Conservation (phyloP, 2,888 invertebrate species). For the Rhamphomyia laevipes region DNA sequence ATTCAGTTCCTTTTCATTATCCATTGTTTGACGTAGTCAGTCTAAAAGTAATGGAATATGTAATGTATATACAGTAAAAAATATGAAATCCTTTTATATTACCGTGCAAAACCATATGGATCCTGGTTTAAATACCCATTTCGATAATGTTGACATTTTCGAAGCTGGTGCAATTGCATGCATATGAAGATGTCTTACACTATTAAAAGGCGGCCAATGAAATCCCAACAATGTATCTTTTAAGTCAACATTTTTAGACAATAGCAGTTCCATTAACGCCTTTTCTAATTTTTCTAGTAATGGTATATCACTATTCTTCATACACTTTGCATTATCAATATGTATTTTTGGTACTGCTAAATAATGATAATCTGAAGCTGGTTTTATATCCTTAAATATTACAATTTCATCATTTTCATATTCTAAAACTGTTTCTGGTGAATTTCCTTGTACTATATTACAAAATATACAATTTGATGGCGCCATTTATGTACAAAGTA, state of each 20-base stretch:
- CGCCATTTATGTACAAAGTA: no score
- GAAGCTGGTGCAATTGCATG: slow-evolving; percentile 73
- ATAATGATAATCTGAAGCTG: slow-evolving; percentile 68
- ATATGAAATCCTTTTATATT: slow-evolving; percentile 30
- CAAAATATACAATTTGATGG: slow-evolving; percentile 57
- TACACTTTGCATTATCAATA: slow-evolving; percentile 57
- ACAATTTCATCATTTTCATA: slow-evolving; percentile 63
- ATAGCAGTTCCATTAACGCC: slow-evolving; percentile 38
- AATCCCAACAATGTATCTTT: slow-evolving; percentile 57
- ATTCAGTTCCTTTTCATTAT: no score
- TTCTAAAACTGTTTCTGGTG: slow-evolving; percentile 46
- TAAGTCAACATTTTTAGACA: slow-evolving; percentile 39
- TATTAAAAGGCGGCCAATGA: slow-evolving; percentile 85
- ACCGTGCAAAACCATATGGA: slow-evolving; percentile 77
- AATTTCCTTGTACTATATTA: slow-evolving; percentile 52
- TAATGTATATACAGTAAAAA: not conserved
- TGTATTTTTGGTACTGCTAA: slow-evolving; percentile 68
- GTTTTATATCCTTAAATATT: slow-evolving; percentile 73
- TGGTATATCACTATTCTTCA: slow-evolving; percentile 52
- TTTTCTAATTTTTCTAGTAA: slow-evolving; percentile 60
- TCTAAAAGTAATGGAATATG: not conserved
- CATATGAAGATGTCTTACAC: slow-evolving; percentile 66
- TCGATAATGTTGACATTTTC: slow-evolving; percentile 55
- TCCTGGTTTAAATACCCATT: slow-evolving; percentile 56
- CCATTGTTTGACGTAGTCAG: not conserved